Evolutionary conservation across 1,140 invertebrate species (phyloP).

Genomic region (Drosophila tropicalis): DNA sequence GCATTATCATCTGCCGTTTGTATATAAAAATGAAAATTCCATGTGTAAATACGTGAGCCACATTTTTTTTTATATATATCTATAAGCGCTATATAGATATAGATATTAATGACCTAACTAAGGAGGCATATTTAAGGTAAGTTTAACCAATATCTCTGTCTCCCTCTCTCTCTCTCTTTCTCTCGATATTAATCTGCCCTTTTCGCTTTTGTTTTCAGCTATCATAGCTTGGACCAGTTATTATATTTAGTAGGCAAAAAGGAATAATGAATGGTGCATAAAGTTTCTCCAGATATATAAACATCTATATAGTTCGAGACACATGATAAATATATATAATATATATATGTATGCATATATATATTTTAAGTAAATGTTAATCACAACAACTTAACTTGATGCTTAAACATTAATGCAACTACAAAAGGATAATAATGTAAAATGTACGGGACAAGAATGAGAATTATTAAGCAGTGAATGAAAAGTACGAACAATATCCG

Average conservation of each 20-base stretch:
- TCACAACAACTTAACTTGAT: conserved; percentile 46
- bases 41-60: conserved; percentile 70
- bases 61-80: conserved; percentile 68
- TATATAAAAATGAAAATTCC: conserved; percentile 73
- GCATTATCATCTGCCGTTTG: conserved; percentile 31
- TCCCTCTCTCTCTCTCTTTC: too few species aligned
- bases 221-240: conserved; percentile 74
- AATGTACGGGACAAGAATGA: conserved; percentile 19
- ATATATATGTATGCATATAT: conserved; percentile 45
- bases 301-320: conserved; percentile 11
- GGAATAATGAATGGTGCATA: conserved; percentile 78
- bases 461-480: conserved; percentile 15
- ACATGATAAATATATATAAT: conserved; percentile 30
- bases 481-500: conserved; percentile 22
- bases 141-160: not conserved
- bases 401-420: conserved; percentile 45
- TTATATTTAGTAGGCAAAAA: conserved; percentile 75
- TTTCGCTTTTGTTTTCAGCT: conserved; percentile 28
- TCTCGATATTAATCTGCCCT: too few species aligned
- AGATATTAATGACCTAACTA: conserved; percentile 68
- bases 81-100: conserved; percentile 63
- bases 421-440: conserved; percentile 15
- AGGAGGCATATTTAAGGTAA: conserved; percentile 74
- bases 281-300: conserved; percentile 50
- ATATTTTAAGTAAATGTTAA: conserved; percentile 62